These are phyloP conservation scores for Apogon hyalosoma DNA, from an alignment of 2,797 vertebrate species.

Conservation along the genomic window DNA sequence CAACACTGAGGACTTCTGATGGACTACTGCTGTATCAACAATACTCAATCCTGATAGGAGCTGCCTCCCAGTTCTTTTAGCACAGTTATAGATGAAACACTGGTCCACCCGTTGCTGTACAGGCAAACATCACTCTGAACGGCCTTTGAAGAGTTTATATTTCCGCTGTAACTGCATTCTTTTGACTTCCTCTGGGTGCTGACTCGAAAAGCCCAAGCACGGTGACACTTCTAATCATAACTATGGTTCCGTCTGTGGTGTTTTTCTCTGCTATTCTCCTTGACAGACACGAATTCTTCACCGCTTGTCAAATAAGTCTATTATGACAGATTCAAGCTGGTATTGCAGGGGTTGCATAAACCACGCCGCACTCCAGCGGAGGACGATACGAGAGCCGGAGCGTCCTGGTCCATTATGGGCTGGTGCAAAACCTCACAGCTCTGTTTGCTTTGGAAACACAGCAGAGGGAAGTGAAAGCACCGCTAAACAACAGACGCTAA, in stretches of 20 bases:
- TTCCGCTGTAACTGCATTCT: slow-evolving; percentile 7
- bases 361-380: slow-evolving; percentile 29
- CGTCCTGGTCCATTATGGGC: slow-evolving; percentile 61
- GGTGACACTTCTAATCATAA: slow-evolving; percentile 27
- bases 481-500: slow-evolving; percentile 52
- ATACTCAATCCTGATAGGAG: slow-evolving; percentile 31
- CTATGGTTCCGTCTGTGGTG: slow-evolving; percentile 8
- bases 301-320: slow-evolving; percentile 45
- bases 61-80: slow-evolving; percentile 22
- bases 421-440: slow-evolving; percentile 57
- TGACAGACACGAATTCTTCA: slow-evolving; percentile 6
- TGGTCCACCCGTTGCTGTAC: slow-evolving; percentile 18
- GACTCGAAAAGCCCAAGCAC: neutral
- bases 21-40: slow-evolving; percentile 4
- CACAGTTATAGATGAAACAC: slow-evolving; percentile 34
- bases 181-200: neutral
- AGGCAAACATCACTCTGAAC: slow-evolving; percentile 25
- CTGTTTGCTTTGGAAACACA: slow-evolving; percentile 72
- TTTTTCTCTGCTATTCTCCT: slow-evolving; percentile 24
- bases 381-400: slow-evolving; percentile 41
- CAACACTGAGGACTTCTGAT: slow-evolving; percentile 20
- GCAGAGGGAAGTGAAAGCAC: slow-evolving; percentile 51
- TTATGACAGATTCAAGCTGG: slow-evolving; percentile 43
- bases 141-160: slow-evolving; percentile 26
- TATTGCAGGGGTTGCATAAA: slow-evolving; percentile 52